Base-by-base conservation (phyloP, 2,113 vertebrate genomes). In the Gambusia holbrooki region DNA sequence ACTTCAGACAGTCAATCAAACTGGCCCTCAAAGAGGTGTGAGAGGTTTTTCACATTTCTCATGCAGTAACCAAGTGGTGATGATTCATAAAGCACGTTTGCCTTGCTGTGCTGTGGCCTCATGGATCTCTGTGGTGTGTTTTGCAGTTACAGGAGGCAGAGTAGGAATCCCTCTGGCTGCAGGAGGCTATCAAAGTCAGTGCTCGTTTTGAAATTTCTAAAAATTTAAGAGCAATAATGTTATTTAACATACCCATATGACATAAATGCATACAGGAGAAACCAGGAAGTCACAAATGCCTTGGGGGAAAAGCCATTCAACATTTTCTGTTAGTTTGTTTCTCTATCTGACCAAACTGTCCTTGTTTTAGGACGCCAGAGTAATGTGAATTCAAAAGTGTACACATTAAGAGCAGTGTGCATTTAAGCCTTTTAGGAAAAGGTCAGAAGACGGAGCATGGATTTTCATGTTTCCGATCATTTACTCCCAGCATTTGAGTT, bases 151-250 rank as follows among this genome's bases (percentile, higher is more conserved):
- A 28, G 87, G 75, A 64, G 87, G 72, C 5, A 66, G 87, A 64
- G 84, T 27, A 35, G 90, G 91, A 78, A 91, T 90, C 77, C 93
- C 93, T 8, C 88, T 92, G 79, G 69, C 84, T 74, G 79, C 85
- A 71, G 86, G 88, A 82, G 66, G 67, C 69, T 88, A 84, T 80
- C 85, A 76, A 89, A 91, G 93, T 87, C 48, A 88, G 74, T 65
- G 8, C 15, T 19, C n/a, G 28, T 58, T 71, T 17, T 1, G 5
- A 8, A 17, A 17, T 32, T 25, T 58, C 32, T 51, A 25, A n/a
- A 5, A 51, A 11, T 37, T 37, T 22, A 25, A 8, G 22, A 19
- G 22, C n/a, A 58, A 58, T n/a, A 1, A n/a, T 58, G 1, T 58
- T 7, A 2, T 48, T 48, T 48, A 17, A n/a, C 25, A 25, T n/a